These are phyloP conservation scores for Chloromyia formosa DNA, from an alignment of 2,888 invertebrate species.

Conservation along the genomic window DNA sequence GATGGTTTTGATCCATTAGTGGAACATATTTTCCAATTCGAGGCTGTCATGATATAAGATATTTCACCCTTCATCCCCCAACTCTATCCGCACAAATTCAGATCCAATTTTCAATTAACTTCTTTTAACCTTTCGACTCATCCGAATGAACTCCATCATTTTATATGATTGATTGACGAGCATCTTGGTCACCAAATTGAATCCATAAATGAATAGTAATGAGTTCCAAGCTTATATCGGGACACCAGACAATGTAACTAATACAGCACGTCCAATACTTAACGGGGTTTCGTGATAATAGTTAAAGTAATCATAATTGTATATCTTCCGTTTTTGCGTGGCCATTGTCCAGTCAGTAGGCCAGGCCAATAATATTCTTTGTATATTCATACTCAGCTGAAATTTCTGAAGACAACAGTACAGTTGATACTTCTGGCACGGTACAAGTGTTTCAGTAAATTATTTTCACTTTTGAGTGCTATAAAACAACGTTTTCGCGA, in stretches of 20 bases:
- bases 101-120: neutral
- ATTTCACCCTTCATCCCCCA: no score
- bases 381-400: neutral
- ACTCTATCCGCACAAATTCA: no score
- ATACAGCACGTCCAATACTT: constrained; percentile 11
- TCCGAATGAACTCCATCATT: no score
- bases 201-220: constrained; percentile 31
- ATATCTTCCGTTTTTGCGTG: neutral
- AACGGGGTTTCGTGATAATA: constrained; percentile 11
- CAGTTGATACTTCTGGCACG: neutral
- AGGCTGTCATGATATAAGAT: no score
- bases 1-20: no score
- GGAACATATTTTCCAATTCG: no score
- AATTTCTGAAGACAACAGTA: no score
- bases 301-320: constrained; percentile 17
- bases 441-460: neutral
- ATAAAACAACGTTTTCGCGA: neutral
- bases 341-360: constrained; percentile 33
- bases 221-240: neutral
- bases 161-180: neutral
- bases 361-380: neutral
- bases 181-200: neutral
- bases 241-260: neutral
- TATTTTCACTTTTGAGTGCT: neutral
- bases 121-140: constrained; percentile 1